Evolutionary conservation across 2,113 vertebrate genomes (phyloP).

Genomic region (Leiothrix lutea): DNA sequence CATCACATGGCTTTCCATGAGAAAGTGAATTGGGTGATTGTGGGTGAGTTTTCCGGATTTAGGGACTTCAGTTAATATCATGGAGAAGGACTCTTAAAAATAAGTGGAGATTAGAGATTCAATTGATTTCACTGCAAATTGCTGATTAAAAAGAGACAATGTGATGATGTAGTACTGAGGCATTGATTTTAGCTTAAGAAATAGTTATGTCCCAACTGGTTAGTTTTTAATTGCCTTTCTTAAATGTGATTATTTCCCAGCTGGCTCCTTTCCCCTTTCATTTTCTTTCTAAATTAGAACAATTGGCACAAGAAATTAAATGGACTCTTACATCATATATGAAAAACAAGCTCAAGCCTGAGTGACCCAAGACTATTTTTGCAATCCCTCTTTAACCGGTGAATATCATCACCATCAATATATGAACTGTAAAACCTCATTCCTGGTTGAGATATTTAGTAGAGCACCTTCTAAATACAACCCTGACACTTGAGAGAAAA

Average conservation of each 20-base stretch:
- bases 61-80: background rate
- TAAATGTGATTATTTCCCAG: background rate
- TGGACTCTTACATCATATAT: background rate
- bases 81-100: background rate
- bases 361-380: background rate
- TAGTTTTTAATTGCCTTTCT: background rate
- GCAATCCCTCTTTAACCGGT: background rate
- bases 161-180: background rate
- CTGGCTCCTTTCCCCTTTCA: background rate
- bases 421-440: constrained; percentile 5
- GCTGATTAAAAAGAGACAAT: background rate
- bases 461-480: background rate
- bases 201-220: background rate
- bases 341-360: background rate
- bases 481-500: background rate
- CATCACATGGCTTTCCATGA: background rate
- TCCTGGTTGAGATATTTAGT: background rate
- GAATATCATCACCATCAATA: background rate
- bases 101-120: background rate
- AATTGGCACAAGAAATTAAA: background rate
- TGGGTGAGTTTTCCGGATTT: background rate
- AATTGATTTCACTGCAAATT: background rate
- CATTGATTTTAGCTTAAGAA: background rate
- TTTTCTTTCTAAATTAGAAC: background rate
- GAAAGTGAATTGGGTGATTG: background rate